Percentiles rank a stretch among this genome's conserved stretches.
phyloP scores from a whole-genome alignment of 2,113 vertebrate genomes.

The Sardina pilchardus region DNA sequence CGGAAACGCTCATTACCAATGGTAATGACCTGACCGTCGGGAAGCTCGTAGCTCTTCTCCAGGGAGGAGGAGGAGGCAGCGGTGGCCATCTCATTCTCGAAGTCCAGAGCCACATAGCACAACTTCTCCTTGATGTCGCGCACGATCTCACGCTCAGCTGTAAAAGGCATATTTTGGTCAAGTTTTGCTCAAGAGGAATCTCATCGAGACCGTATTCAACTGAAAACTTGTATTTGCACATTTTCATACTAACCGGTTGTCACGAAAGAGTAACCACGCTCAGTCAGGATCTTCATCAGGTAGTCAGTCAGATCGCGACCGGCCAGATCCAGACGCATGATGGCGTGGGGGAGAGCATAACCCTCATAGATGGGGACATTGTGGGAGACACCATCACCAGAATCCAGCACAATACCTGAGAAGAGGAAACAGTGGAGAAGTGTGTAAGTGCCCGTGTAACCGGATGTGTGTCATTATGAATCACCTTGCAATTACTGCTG shows the following conservation, averaged over 20 bases:
- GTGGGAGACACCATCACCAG: conserved; percentile 88
- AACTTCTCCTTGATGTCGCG: conserved; percentile 97
- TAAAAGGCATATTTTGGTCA: background rate
- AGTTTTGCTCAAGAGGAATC: background rate
- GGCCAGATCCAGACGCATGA: conserved; percentile 89
- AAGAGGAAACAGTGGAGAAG: background rate
- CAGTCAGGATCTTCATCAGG: conserved; percentile 93
- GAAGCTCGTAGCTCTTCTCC: conserved; percentile 96
- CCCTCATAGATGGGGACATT: conserved; percentile 93
- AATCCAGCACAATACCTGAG: conserved; percentile 90
- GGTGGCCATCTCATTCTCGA: conserved; percentile 92
- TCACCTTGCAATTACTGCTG: background rate
- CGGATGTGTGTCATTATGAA: background rate
- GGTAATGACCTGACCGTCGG: conserved; percentile 96
- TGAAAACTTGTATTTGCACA: background rate
- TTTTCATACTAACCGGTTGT: conserved; percentile 77
- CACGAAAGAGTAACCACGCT: conserved; percentile 91
- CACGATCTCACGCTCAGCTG: conserved; percentile 96
- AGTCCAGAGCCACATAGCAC: conserved; percentile 91
- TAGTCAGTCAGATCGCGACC: conserved; percentile 91
- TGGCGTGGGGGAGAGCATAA: conserved; percentile 88
- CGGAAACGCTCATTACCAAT: conserved; percentile 97
- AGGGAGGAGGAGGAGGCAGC: conserved; percentile 94
- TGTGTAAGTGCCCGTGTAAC: background rate
- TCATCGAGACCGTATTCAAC: background rate